Evolutionary conservation across 2,888 invertebrate genomes (phyloP).

Genomic region (Microplitis deprimator): DNA sequence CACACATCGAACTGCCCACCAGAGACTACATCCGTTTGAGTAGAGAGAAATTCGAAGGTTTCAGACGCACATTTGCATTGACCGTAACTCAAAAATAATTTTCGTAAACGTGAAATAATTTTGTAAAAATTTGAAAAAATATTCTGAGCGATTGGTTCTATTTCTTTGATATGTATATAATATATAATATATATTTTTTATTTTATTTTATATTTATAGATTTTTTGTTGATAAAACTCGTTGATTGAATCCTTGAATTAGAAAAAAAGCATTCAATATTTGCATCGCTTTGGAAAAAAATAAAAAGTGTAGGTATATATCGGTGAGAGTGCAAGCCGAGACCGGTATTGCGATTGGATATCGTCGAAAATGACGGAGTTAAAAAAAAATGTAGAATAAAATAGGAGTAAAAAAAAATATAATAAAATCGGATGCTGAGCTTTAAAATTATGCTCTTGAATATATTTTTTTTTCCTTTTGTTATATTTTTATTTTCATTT

Average conservation of each 20-base stretch:
- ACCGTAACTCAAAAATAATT: too few species aligned
- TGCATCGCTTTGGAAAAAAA: slow-evolving; percentile 43
- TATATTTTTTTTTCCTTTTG: slow-evolving; percentile 33
- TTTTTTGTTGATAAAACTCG: slow-evolving; percentile 34
- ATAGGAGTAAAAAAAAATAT: slow-evolving; percentile 17
- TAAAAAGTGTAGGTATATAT: slow-evolving; percentile 18
- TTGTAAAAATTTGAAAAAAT: not conserved
- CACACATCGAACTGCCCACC: not conserved
- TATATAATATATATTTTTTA: not conserved
- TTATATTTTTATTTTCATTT: slow-evolving; percentile 19
- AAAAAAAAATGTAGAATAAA: slow-evolving; percentile 22
- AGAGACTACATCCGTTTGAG: not conserved
- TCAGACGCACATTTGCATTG: too few species aligned
- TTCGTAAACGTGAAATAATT: too few species aligned
- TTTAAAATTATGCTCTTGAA: slow-evolving; percentile 40
- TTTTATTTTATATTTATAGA: slow-evolving; percentile 19
- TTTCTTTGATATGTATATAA: slow-evolving; percentile 1
- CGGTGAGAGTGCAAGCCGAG: slow-evolving; percentile 22
- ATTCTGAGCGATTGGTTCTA: not conserved
- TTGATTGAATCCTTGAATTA: slow-evolving; percentile 46
- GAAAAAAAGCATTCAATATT: slow-evolving; percentile 46
- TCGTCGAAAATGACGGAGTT: slow-evolving; percentile 43
- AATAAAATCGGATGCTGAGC: slow-evolving; percentile 38
- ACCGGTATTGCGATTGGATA: slow-evolving; percentile 44
- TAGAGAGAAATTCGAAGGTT: not conserved